Conservation (phyloP, 1,140 invertebrate genomes). For the Arion vulgaris region DNA sequence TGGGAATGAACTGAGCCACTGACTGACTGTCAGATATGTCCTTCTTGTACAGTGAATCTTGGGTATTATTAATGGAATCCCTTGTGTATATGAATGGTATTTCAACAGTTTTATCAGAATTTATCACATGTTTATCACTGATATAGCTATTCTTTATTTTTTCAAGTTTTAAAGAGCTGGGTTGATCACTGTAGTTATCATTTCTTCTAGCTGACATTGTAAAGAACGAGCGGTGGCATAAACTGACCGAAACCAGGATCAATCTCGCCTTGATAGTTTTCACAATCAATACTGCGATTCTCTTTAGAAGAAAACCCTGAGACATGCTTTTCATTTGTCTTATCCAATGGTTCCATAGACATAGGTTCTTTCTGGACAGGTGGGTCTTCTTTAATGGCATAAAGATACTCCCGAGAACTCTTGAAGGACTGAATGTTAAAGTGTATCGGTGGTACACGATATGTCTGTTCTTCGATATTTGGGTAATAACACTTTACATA, state of each 20-base stretch:
- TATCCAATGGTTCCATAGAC: not conserved
- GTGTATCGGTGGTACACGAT: slow-evolving; percentile 45
- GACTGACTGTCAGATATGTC: not conserved
- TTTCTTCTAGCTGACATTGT: not conserved
- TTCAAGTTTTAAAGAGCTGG: not conserved
- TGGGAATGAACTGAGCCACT: too few species aligned
- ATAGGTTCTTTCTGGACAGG: not conserved
- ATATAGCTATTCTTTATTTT: not conserved
- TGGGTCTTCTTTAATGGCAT: not conserved
- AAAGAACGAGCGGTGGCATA: not conserved
- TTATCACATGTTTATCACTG: not conserved
- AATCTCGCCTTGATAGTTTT: not conserved
- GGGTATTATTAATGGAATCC: not conserved
- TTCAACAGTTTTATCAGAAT: not conserved
- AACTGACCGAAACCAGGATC: not conserved
- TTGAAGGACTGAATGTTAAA: slow-evolving; percentile 46
- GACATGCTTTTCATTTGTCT: not conserved
- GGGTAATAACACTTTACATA: slow-evolving; percentile 41
- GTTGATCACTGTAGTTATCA: not conserved
- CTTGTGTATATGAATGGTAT: not conserved
- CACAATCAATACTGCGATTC: not conserved
- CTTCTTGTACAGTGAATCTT: not conserved
- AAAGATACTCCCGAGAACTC: not conserved
- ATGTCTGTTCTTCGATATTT: slow-evolving; percentile 26
- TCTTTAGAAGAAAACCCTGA: not conserved